Conservation (phyloP, 2,888 invertebrate species). For the Pharmacophagus antenor region DNA sequence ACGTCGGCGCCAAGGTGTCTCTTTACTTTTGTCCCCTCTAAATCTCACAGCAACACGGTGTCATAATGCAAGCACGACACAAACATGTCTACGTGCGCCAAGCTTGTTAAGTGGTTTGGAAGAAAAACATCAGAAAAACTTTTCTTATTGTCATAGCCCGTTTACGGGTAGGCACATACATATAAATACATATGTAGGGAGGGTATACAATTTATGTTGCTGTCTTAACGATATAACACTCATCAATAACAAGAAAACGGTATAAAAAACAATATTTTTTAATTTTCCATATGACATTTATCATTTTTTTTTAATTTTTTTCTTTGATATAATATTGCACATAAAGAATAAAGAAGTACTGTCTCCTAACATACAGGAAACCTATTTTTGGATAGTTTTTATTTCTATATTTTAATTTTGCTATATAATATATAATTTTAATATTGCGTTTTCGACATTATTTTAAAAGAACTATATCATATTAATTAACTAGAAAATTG, state of each 20-base stretch:
- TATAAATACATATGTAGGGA: too few relatives aligned
- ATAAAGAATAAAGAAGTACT: too few relatives aligned
- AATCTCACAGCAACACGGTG: slow-evolving; percentile 77
- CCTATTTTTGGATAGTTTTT: too few relatives aligned
- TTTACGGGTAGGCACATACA: slow-evolving; percentile 64
- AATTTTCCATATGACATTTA: neutral
- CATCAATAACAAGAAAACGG: slow-evolving; percentile 31
- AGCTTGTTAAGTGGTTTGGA: slow-evolving; percentile 81
- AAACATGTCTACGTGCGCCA: slow-evolving; percentile 80
- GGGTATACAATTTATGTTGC: slow-evolving; percentile 47
- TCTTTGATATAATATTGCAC: too few relatives aligned
- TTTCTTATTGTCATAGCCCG: slow-evolving; percentile 75
- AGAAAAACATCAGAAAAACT: slow-evolving; percentile 80
- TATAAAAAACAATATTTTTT: neutral
- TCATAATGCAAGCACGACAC: slow-evolving; percentile 80
- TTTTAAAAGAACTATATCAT: too few relatives aligned
- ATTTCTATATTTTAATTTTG: too few relatives aligned
- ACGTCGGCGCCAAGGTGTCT: slow-evolving; percentile 71
- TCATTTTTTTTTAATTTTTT: neutral
- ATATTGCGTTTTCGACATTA: too few relatives aligned
- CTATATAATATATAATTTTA: too few relatives aligned
- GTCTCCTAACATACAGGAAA: too few relatives aligned
- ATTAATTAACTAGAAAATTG: too few relatives aligned
- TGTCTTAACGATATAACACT: slow-evolving; percentile 42
- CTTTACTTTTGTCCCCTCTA: slow-evolving; percentile 76